Evolutionary conservation across 2,888 invertebrate genomes (phyloP), one percentile per base, ranked within the genome.

Genomic region (Sceliomorpha sp.): DNA sequence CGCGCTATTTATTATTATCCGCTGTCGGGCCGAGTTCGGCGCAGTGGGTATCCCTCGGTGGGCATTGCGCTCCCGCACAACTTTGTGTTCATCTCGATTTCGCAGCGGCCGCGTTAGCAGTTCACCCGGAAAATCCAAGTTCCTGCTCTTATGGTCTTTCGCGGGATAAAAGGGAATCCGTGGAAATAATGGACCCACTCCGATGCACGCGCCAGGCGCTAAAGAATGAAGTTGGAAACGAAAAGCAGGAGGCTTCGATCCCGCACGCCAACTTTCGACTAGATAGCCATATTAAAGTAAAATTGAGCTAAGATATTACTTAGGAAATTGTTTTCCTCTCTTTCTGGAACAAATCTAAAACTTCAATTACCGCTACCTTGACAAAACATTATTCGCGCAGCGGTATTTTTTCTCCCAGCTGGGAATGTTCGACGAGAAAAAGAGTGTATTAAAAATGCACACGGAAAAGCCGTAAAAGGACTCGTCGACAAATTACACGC

Each of bases 1-100:
- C 66, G 59, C 66, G 77, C 76, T 84, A 85, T 84, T 84, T 84
- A 84, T 84, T 84, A 84, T 84, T 82, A 83, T 82, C 76, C 73
- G 74, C 70, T 81, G 81, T 80, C 81, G 80, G 66, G 51, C 15
- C 5, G 40, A 50, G 29, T 42, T 50, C 42, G 34, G 15, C 37
- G 42, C 20, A 8, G 39, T 10, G 31, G 31, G 31, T 31, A 31
- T 10, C 31, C 9, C 31, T 31, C 10, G 31, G 31, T 6, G 10
- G 31, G 4, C 9, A 6, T 9, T 2, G 31, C 31, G 10, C 5
- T 8, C 31, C 10, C 59, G 13, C 45, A 45, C 32, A 64, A 64
- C 63, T 64, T 64, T 40, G 42, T 42, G 42, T 42, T 48, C 55
- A 34, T 50, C 56, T 48, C 50, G 42, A 50, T 42, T 36, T 63